Evolutionary conservation across 2,888 invertebrate species (phyloP).

Genomic region (Unio delphinus): DNA sequence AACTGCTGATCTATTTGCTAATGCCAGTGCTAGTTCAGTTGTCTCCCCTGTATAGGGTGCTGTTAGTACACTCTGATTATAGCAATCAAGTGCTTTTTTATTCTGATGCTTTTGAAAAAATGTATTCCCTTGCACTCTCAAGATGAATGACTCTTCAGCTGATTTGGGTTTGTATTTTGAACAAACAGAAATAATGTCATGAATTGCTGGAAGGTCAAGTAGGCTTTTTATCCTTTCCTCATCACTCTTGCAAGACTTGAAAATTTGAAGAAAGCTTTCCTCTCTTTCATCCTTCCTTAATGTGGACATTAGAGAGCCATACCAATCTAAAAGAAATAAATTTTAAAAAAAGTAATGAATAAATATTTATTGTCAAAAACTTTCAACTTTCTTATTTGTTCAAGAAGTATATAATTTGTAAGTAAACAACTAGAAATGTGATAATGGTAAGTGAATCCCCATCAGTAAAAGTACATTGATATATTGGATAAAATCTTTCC

Average conservation of each 20-base stretch:
- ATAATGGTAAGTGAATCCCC: too few relatives aligned
- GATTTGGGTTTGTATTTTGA: slow-evolving; percentile 47
- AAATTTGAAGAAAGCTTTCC: slow-evolving; percentile 24
- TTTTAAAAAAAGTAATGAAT: too few relatives aligned
- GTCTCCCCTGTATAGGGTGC: slow-evolving; percentile 49
- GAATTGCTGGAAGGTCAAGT: slow-evolving; percentile 33
- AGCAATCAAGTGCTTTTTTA: slow-evolving; percentile 52
- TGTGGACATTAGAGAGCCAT: slow-evolving; percentile 11
- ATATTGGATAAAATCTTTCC: too few relatives aligned
- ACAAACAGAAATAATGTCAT: slow-evolving; percentile 27
- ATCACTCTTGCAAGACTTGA: slow-evolving; percentile 41
- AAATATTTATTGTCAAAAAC: too few relatives aligned
- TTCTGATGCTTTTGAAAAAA: slow-evolving; percentile 58
- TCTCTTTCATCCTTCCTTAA: slow-evolving; percentile 4
- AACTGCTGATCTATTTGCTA: slow-evolving; percentile 67
- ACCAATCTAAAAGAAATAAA: slow-evolving; percentile 16
- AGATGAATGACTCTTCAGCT: slow-evolving; percentile 53
- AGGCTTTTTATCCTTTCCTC: slow-evolving; percentile 43
- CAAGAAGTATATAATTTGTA: too few relatives aligned
- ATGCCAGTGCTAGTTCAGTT: slow-evolving; percentile 55
- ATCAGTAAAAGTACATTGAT: too few relatives aligned
- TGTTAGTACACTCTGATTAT: slow-evolving; percentile 52
- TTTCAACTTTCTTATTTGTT: too few relatives aligned
- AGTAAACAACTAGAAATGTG: too few relatives aligned
- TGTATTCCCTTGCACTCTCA: slow-evolving; percentile 67